Base-by-base conservation (phyloP, 2,888 invertebrate species). In the Xanthorhoe spadicearia region DNA sequence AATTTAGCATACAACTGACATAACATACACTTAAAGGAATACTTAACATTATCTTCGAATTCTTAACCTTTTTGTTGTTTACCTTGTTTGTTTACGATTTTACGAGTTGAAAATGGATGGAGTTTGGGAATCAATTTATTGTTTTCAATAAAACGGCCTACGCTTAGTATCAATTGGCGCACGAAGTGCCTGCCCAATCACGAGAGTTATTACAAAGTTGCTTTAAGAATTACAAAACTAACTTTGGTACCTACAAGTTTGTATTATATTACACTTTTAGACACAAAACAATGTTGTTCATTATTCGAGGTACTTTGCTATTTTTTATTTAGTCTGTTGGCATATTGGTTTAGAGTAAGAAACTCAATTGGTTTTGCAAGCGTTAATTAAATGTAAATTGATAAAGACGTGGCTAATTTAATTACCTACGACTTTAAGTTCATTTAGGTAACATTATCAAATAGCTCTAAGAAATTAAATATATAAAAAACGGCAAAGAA, bases 1-100 rank as follows among this genome's bases (percentile, higher is more conserved):
- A 70, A 71, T 72, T 71, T 84, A 66, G 65, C 70, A 69, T 55
- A 71, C 82, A 83, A 84, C 84, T 83, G 81, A 79, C 77, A 80
- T 81, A 79, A 83, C 75, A 75, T 73, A 67, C 70, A 72, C 58
- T 66, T 64, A 64, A 62, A 60, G 53, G 57, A 66, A 61, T 66
- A 23, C 63, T 50, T 59, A 68, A 64, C 46, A 51, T 62, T 63
- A 58, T 15, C 35, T 38, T 60, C 43, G 38, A 49, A 68, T 63
- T 67, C 55, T 63, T 51, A 43, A 61, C 61, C 53, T 61, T 68
- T 64, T 65, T 64, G 58, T 56, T 65, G 57, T 62, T 65, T 46
- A 64, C 51, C 53, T 55, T 58, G 57, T 67, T 61, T 60, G 67
- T 62, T 66, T 64, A 61, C 53, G 53, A 60, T 57, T 52, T 54